These are phyloP conservation scores for Thereva unica DNA, from an alignment of 2,888 invertebrate species.

Conservation along the genomic window DNA sequence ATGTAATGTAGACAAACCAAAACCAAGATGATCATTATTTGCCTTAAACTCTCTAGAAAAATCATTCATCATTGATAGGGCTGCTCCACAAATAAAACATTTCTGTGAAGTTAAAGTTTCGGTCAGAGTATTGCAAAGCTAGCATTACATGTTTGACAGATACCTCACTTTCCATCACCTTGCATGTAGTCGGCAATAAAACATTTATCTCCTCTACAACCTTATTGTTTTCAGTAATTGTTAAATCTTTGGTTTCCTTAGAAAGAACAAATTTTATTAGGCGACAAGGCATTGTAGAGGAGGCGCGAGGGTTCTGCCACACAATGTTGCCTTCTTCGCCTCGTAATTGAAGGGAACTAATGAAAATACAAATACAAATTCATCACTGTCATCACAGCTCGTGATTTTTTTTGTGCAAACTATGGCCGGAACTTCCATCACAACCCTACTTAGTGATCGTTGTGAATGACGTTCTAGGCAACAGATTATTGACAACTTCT, in stretches of 20 bases:
- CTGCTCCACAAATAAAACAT: too few species aligned
- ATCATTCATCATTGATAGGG: not conserved
- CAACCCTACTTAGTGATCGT: constrained; percentile 7
- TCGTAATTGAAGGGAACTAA: too few species aligned
- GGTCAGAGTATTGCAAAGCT: not conserved
- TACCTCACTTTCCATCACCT: not conserved
- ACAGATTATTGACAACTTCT: not conserved
- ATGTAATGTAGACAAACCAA: not conserved
- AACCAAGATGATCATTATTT: not conserved
- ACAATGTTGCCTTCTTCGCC: too few species aligned
- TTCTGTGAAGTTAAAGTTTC: not conserved
- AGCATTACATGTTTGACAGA: constrained; percentile 6
- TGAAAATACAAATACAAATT: not conserved
- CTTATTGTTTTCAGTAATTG: not conserved
- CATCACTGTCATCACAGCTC: not conserved
- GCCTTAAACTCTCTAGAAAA: not conserved
- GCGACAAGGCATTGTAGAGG: not conserved
- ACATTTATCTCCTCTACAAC: not conserved
- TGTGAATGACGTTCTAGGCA: not conserved
- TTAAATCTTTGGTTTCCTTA: not conserved
- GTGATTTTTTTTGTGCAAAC: not conserved
- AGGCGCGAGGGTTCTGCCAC: not conserved
- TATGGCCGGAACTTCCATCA: constrained; percentile 7
- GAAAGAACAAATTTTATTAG: not conserved
- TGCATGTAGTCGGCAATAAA: not conserved